Percentiles rank a stretch among this genome's conserved stretches.
Conservation (phyloP, 1,140 invertebrate genomes). For the Drosophila trapezifrons region DNA sequence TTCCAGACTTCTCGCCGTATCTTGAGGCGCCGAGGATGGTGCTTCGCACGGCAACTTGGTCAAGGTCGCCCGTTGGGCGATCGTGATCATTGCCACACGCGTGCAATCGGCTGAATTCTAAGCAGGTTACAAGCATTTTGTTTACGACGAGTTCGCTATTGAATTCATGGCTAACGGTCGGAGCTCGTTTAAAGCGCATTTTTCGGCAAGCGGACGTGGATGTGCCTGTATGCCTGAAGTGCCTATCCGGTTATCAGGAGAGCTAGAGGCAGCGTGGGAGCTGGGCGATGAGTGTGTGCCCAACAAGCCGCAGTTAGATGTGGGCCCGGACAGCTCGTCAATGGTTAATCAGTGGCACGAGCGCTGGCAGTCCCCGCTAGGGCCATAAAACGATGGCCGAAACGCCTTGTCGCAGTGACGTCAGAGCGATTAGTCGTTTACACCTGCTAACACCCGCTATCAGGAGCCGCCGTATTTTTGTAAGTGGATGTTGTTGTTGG, state of each 20-base stretch:
- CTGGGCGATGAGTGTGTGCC: constrained; percentile 37
- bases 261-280: constrained; percentile 13
- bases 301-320: constrained; percentile 7
- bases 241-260: constrained; percentile 38
- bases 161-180: constrained; percentile 24
- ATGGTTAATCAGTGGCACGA: constrained; percentile 72
- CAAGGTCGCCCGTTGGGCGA: constrained; percentile 28
- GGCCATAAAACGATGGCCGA: constrained; percentile 17
- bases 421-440: constrained; percentile 43
- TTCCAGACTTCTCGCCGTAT: constrained; percentile 25
- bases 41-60: constrained; percentile 20
- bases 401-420: constrained; percentile 60
- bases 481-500: constrained; percentile 32
- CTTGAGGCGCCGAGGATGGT: background rate
- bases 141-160: constrained; percentile 14
- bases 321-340: constrained; percentile 13
- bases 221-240: constrained; percentile 43
- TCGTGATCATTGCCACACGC: constrained; percentile 20
- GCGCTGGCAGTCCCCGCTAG: constrained; percentile 13
- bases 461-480: constrained; percentile 21
- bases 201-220: constrained; percentile 42
- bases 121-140: constrained; percentile 18
- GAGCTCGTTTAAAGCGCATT: constrained; percentile 24
- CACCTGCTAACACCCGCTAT: constrained; percentile 28
- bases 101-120: constrained; percentile 30